phyloP scores from a whole-genome alignment of 2,113 vertebrate genomes.

The Hippopotamus amphibius region DNA sequence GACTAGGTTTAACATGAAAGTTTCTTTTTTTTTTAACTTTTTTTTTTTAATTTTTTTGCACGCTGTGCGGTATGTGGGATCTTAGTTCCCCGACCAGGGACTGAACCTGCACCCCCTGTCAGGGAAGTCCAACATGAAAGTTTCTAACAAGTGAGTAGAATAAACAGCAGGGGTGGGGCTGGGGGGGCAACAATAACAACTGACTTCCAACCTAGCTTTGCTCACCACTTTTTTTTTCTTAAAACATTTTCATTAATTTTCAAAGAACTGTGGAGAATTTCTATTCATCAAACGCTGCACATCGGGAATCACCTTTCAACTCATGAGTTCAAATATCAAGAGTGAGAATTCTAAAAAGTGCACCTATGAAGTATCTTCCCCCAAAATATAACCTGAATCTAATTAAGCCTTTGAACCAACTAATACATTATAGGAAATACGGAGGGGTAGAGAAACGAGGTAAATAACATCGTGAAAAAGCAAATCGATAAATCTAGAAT shows the following conservation, averaged over 20 bases:
- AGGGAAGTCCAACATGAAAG: too few species aligned
- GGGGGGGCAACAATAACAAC: neutral
- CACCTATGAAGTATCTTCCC: neutral
- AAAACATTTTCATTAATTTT: conserved; percentile 27
- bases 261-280: neutral
- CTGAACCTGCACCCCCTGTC: too few species aligned
- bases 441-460: neutral
- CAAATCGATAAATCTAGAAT: neutral
- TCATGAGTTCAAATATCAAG: conserved; percentile 1
- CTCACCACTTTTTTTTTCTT: conserved; percentile 28
- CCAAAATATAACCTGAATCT: conserved; percentile 5
- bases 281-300: neutral
- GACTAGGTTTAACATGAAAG: neutral
- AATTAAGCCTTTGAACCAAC: conserved; percentile 54
- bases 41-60: too few species aligned
- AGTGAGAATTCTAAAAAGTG: neutral
- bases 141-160: conserved; percentile 34
- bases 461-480: neutral
- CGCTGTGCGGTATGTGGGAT: too few species aligned
- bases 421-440: conserved; percentile 23
- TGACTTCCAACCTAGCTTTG: conserved; percentile 19
- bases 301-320: neutral
- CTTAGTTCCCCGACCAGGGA: too few species aligned
- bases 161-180: neutral
- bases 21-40: too few species aligned